Evolutionary conservation across 35 echinoderm and acorn worm genomes (phyloP).

Genomic region (Stichopus chloronotus): DNA sequence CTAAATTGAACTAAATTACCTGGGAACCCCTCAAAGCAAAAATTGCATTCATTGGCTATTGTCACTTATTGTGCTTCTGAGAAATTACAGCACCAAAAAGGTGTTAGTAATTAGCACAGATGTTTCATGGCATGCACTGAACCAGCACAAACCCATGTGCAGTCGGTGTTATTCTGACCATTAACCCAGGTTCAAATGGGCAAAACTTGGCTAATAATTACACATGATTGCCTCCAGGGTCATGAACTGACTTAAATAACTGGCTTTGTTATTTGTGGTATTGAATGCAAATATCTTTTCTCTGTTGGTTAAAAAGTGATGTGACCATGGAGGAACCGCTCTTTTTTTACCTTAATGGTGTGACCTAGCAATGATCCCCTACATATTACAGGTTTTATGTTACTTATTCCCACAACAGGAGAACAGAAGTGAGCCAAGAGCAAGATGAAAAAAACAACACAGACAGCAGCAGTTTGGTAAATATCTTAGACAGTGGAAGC

Average conservation of each 20-base stretch:
- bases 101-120: no score
- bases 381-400: not conserved
- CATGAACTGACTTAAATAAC: not conserved
- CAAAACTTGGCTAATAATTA: not conserved
- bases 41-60: no score
- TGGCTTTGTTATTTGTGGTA: not conserved
- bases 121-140: not conserved
- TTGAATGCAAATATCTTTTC: not conserved
- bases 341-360: no score
- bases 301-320: not conserved
- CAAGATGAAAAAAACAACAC: not conserved
- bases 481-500: not conserved
- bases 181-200: not conserved
- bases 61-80: not conserved
- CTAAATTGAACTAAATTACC: no score
- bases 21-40: no score
- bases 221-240: not conserved
- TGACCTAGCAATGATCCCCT: not conserved
- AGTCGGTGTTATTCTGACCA: not conserved
- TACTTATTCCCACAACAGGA: conserved; percentile 1
- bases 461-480: no score
- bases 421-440: not conserved
- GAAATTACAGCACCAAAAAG: no score
- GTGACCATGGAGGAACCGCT: not conserved
- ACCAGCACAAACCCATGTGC: not conserved